These are phyloP conservation scores for Monopis laevigella DNA, from an alignment of 2,888 invertebrate species.

Conservation along the genomic window DNA sequence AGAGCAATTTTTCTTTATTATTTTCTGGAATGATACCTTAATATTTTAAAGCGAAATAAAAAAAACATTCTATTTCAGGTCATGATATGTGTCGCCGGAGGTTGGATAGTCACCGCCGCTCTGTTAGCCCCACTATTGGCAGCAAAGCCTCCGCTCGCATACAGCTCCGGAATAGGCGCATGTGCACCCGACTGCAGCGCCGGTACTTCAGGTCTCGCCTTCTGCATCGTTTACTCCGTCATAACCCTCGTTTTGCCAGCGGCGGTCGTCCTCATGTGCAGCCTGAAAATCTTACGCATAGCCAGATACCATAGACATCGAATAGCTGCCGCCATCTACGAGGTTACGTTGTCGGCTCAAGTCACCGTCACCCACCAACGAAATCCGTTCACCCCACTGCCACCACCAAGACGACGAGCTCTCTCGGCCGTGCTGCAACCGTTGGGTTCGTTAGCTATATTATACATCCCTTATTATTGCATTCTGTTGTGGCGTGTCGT, in stretches of 20 bases:
- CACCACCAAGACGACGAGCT: conserved; percentile 71
- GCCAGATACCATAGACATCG: conserved; percentile 81
- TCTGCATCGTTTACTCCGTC: conserved; percentile 71
- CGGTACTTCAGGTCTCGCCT: conserved; percentile 68
- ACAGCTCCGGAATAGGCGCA: conserved; percentile 61
- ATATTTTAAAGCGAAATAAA: too few relatives aligned
- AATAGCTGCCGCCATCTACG: conserved; percentile 86
- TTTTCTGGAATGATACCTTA: too few relatives aligned
- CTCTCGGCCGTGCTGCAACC: conserved; percentile 77
- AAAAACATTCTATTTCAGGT: conserved; percentile 60
- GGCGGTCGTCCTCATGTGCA: conserved; percentile 75
- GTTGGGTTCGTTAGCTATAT: conserved; percentile 74
- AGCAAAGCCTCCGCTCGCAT: conserved; percentile 55
- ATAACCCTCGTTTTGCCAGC: conserved; percentile 74
- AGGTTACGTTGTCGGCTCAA: conserved; percentile 84
- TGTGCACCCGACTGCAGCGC: conserved; percentile 76
- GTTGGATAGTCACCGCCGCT: conserved; percentile 73
- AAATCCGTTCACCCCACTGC: conserved; percentile 79
- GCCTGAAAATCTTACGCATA: conserved; percentile 74
- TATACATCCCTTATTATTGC: conserved; percentile 80
- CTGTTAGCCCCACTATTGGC: conserved; percentile 73
- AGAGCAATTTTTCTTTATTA: background rate
- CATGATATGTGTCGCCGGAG: conserved; percentile 70
- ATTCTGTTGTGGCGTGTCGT: conserved; percentile 73
- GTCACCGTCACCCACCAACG: conserved; percentile 85